Base-by-base conservation (phyloP, 2,113 vertebrate genomes). In the Gymnarchus niloticus region DNA sequence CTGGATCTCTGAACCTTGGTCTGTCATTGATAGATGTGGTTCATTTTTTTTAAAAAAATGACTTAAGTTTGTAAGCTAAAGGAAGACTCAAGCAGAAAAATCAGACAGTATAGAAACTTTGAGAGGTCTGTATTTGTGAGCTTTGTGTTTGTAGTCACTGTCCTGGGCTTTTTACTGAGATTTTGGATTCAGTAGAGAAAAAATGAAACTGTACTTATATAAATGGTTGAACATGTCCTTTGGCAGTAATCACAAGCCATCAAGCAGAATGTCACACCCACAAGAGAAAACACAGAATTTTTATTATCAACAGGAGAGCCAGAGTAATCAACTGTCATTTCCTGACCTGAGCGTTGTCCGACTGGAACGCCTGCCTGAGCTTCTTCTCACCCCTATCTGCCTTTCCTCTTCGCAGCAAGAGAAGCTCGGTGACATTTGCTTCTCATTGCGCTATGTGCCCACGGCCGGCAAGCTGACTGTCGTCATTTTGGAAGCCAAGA, bases 391-490 rank as follows among this genome's bases (percentile, higher is more conserved):
- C n/a, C n/a, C 41, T 85, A 33, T 44, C 69, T 78, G n/a, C 21
- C 78, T 33, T 46, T 23, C 1, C n/a, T 88, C 92, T 91, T 92
- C 87, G 88, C 88, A 97, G 96, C 96, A 97, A 92, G 96, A 97
- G 91, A 96, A 96, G 89, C 82, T 97, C 88, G 96, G 96, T 41
- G 96, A 97, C 89, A 96, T 97, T 91, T 97, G 96, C 91, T 95
- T 97, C 92, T 97, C 96, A 44, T 86, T 90, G 37, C 88, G 90
- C 0, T 90, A 90, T 9, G 88, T 90, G 10, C 90, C 90, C 33
- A 97, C 96, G 46, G 97, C 97, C 87, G 97, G 97, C 85, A 99
- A 99, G 88, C 93, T 99, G 91, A 99, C 97, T 6, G 95, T 99
- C 2, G 97, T 99, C 87, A 95, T 99, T 88, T 93, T 99, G 85